phyloP scores from a whole-genome alignment of 2,888 invertebrate species.

The Cryptocephalus moraei region DNA sequence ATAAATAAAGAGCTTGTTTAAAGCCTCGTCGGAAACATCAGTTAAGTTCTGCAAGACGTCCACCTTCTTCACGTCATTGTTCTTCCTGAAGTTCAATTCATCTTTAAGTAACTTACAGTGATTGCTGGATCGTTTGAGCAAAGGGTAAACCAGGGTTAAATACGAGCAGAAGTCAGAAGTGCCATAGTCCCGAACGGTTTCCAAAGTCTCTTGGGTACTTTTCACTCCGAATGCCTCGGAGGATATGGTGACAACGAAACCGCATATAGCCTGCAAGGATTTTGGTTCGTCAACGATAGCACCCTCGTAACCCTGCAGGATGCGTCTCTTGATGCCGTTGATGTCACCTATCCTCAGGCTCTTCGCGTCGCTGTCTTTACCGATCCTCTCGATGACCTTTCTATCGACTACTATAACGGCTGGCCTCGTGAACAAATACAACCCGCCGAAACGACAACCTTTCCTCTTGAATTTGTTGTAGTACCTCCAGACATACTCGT shows the following conservation, averaged over 20 bases:
- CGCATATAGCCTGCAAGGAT: not conserved
- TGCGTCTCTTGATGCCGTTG: no score
- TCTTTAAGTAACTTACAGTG: constrained; percentile 6
- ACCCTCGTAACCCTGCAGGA: not conserved
- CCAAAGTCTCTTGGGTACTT: constrained; percentile 5
- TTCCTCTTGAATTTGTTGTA: constrained; percentile 19
- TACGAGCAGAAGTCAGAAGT: constrained; percentile 9
- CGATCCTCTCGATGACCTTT: no score
- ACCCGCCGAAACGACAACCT: constrained; percentile 16
- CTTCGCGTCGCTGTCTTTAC: no score
- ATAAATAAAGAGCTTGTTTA: constrained; percentile 11
- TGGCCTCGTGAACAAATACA: constrained; percentile 20
- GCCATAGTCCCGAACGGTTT: constrained; percentile 3
- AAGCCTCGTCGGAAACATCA: constrained; percentile 7
- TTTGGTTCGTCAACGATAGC: no score
- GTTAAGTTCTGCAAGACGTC: constrained; percentile 15
- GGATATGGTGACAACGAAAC: constrained; percentile 10
- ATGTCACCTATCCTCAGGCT: no score
- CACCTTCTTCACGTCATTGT: constrained; percentile 13
- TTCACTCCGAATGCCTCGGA: constrained; percentile 13
- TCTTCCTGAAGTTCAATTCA: constrained; percentile 12
- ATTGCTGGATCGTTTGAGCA: constrained; percentile 5
- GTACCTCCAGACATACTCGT: constrained; percentile 19
- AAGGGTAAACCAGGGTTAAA: constrained; percentile 9
- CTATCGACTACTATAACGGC: constrained; percentile 11